Percentiles rank a stretch among this genome's conserved stretches.
phyloP scores from a whole-genome alignment of 1,140 invertebrate species.

The Tigriopus japonicus region DNA sequence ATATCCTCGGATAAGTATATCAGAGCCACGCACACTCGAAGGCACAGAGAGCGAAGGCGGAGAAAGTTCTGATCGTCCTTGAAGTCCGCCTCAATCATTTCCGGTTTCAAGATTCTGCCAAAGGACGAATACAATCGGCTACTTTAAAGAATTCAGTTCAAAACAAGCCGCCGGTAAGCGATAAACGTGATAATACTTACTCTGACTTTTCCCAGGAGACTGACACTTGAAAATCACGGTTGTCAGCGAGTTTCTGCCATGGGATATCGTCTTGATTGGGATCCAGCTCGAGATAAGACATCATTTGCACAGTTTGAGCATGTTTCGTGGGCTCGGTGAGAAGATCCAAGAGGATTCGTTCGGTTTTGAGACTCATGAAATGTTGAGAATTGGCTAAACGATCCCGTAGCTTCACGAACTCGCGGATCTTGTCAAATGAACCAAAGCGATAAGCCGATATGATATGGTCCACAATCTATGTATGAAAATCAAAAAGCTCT shows the following conservation, averaged over 20 bases:
- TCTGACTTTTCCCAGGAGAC: constrained; percentile 24
- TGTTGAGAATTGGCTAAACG: constrained; percentile 62
- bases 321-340: constrained; percentile 31
- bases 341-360: constrained; percentile 56
- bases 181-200: neutral
- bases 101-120: no score
- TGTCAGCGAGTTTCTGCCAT: constrained; percentile 34
- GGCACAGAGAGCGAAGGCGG: neutral
- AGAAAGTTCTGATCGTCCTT: neutral
- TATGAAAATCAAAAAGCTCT: no score
- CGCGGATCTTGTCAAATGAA: constrained; percentile 73
- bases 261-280: constrained; percentile 32
- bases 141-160: neutral
- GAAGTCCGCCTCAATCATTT: neutral
- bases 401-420: constrained; percentile 67
- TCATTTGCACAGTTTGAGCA: constrained; percentile 14
- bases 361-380: constrained; percentile 48
- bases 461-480: constrained; percentile 77
- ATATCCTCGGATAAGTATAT: constrained; percentile 10
- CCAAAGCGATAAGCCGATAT: constrained; percentile 83
- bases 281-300: constrained; percentile 30
- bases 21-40: neutral
- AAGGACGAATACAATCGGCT: no score
- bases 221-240: constrained; percentile 33
- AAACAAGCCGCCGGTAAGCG: neutral